These are phyloP conservation scores for Gobionotothen gibberifrons DNA, from an alignment of 2,797 vertebrate genomes.

Conservation along the genomic window DNA sequence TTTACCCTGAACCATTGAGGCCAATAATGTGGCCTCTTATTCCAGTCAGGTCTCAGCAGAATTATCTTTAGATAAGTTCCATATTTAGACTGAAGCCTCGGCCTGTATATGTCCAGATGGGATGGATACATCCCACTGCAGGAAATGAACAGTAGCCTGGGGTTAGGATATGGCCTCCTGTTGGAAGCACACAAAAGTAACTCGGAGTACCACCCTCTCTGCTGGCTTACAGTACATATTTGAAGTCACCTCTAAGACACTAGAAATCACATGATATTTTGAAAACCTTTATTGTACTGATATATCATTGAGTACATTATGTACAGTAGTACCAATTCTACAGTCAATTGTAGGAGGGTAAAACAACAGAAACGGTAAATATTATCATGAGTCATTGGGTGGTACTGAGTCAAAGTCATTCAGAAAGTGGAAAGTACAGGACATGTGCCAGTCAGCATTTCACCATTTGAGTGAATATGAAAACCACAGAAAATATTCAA, in stretches of 20 bases:
- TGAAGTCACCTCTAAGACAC: not conserved
- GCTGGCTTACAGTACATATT: conserved; percentile 2
- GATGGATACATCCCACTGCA: conserved; percentile 42
- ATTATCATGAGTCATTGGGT: conserved; percentile 50
- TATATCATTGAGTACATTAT: not conserved
- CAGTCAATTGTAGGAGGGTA: not conserved
- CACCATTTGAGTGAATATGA: conserved; percentile 26
- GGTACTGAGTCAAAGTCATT: conserved; percentile 42
- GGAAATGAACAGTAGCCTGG: conserved; percentile 67
- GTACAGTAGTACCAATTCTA: not conserved
- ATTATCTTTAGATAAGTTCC: conserved; percentile 52
- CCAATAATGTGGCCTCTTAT: conserved; percentile 22
- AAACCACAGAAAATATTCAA: conserved; percentile 34
- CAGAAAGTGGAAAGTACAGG: conserved; percentile 56
- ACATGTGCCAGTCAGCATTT: conserved; percentile 6
- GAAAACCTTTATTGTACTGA: not conserved
- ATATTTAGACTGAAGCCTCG: conserved; percentile 48
- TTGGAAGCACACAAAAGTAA: conserved; percentile 31
- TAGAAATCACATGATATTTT: conserved; percentile 3
- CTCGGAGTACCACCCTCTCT: conserved; percentile 12
- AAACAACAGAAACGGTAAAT: conserved; percentile 10
- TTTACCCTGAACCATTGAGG: conserved; percentile 1
- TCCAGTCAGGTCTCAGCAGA: conserved; percentile 40
- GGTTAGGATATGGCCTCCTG: conserved; percentile 38
- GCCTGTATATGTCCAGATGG: conserved; percentile 58